Percentiles rank a stretch among this genome's conserved stretches.
phyloP scores from a whole-genome alignment of 2,797 vertebrate species.

The Enteromius afrohamiltoni region DNA sequence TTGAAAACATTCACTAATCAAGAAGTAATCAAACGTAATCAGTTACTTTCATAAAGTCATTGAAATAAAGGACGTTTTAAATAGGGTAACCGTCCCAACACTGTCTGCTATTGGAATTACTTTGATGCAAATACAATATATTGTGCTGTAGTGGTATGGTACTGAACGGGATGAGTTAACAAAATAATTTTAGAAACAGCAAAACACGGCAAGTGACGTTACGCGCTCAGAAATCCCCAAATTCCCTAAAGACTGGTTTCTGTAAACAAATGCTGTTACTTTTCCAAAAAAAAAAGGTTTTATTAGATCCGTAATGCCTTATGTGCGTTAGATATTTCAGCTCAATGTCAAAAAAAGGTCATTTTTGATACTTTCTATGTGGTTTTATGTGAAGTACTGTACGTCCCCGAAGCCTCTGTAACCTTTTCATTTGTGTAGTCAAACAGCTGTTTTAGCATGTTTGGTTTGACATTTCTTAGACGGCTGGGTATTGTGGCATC shows the following conservation, averaged over 20 bases:
- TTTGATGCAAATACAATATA: not conserved
- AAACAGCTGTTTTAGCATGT: conserved; percentile 72
- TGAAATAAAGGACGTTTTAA: not conserved
- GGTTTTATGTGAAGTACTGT: not conserved
- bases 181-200: not conserved
- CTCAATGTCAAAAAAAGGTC: conserved; percentile 41
- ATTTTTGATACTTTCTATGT: not conserved
- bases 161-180: not conserved
- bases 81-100: not conserved
- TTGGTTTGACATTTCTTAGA: conserved; percentile 77
- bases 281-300: not conserved
- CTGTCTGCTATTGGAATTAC: not conserved
- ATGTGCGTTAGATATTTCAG: not conserved
- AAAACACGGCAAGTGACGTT: not conserved
- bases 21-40: not conserved
- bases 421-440: conserved; percentile 76
- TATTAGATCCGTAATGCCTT: not conserved
- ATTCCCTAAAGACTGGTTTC: not conserved
- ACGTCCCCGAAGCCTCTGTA: conserved; percentile 56
- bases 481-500: conserved; percentile 52
- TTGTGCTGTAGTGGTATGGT: not conserved
- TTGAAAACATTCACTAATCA: not conserved
- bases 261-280: not conserved
- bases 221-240: not conserved
- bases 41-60: not conserved